phyloP scores from a whole-genome alignment of 35 echinoderm and acorn worm species.

The Apostichopus japonicus region DNA sequence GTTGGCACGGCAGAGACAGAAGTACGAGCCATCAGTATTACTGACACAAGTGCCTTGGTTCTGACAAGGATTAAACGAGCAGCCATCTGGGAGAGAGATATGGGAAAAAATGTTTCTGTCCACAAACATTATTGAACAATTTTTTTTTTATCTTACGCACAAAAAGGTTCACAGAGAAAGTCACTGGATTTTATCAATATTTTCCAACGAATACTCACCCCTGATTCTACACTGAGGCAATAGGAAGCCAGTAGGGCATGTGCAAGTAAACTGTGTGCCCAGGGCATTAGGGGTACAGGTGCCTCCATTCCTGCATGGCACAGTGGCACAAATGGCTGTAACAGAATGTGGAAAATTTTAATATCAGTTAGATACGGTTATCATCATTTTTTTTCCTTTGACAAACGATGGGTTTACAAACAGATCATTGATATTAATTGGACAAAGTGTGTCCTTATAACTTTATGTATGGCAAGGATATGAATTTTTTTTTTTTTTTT shows the following conservation, averaged over 20 bases:
- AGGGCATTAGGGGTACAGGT: conserved; percentile 60
- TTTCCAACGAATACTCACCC: conserved; percentile 58
- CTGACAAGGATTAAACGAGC: conserved; percentile 26
- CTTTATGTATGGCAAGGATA: no score
- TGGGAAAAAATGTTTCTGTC: no score
- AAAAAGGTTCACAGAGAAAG: no score
- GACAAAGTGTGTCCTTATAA: no score
- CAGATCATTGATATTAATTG: no score
- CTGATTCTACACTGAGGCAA: conserved; percentile 53
- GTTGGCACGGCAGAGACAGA: not conserved
- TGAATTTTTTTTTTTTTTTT: no score
- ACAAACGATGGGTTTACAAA: not conserved
- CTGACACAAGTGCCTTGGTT: conserved; percentile 25
- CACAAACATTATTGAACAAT: no score
- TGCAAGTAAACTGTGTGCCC: conserved; percentile 59
- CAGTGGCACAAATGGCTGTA: conserved; percentile 67
- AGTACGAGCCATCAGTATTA: not conserved
- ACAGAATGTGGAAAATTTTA: not conserved
- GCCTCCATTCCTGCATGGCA: conserved; percentile 83
- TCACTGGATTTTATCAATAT: not conserved
- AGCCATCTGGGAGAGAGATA: not conserved
- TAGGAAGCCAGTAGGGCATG: conserved; percentile 53
- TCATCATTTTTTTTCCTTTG: not conserved
- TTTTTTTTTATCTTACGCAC: no score
- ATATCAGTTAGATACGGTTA: not conserved